Evolutionary conservation across 2,888 invertebrate species (phyloP).

Genomic region (Hanleya hanleyi): DNA sequence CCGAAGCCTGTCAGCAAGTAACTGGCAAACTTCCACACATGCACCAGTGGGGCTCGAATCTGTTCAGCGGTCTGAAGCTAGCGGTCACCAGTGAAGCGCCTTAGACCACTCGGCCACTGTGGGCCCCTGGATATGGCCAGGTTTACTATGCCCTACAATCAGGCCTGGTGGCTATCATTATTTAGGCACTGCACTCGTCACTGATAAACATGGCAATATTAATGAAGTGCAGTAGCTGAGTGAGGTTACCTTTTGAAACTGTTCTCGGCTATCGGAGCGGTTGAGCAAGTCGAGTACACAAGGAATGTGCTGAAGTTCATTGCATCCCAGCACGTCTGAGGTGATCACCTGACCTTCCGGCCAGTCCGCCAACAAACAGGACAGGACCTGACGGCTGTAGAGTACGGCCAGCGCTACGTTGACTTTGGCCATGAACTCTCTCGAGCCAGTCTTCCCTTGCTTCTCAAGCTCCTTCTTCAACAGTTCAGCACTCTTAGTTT

Average conservation of each 20-base stretch:
- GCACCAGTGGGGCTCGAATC: too few relatives aligned
- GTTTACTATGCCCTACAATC: too few relatives aligned
- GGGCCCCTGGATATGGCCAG: too few relatives aligned
- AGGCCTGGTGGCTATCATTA: too few relatives aligned
- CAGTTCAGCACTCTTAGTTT: slow-evolving; percentile 62
- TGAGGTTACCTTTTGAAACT: slow-evolving; percentile 61
- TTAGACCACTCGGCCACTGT: too few relatives aligned
- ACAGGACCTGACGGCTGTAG: slow-evolving; percentile 67
- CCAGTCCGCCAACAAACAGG: slow-evolving; percentile 69
- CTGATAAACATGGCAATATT: too few relatives aligned
- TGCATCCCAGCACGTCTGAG: slow-evolving; percentile 66
- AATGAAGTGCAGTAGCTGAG: too few relatives aligned
- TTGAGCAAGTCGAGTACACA: slow-evolving; percentile 70
- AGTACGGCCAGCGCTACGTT: slow-evolving; percentile 67
- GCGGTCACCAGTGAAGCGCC: too few relatives aligned
- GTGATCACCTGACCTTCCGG: slow-evolving; percentile 64
- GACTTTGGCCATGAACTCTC: slow-evolving; percentile 62
- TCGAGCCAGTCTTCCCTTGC: slow-evolving; percentile 57
- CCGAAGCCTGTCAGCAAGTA: too few relatives aligned
- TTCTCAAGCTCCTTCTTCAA: slow-evolving; percentile 67
- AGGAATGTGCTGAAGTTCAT: slow-evolving; percentile 65
- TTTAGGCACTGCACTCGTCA: too few relatives aligned
- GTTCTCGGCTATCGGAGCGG: slow-evolving; percentile 60
- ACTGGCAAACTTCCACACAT: too few relatives aligned
- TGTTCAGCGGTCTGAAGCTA: too few relatives aligned